Evolutionary conservation across 2,113 vertebrate species (phyloP).

Genomic region (Bubo blakistoni): DNA sequence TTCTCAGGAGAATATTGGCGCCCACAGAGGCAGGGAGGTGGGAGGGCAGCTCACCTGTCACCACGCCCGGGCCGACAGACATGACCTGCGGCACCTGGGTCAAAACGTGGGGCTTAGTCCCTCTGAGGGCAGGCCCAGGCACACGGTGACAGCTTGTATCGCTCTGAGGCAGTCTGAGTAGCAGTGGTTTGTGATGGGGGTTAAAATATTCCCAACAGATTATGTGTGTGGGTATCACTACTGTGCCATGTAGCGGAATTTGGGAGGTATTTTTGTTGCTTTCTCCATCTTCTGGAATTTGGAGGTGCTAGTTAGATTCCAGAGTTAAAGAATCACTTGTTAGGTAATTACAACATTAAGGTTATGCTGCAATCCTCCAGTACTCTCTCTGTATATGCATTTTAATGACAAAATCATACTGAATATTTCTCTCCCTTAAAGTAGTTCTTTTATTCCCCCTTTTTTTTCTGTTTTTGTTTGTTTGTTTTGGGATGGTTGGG

Average conservation of each 20-base stretch:
- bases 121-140: neutral
- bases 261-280: neutral
- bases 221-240: neutral
- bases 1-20: neutral
- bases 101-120: rapidly evolving
- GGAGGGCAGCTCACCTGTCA: neutral
- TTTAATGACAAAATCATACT: neutral
- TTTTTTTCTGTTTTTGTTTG: neutral
- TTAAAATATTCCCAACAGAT: neutral
- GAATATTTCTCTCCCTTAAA: neutral
- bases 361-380: neutral
- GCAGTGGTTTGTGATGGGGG: neutral
- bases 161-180: neutral
- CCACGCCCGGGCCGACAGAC: rapidly evolving
- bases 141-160: rapidly evolving
- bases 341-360: neutral
- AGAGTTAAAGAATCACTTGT: neutral
- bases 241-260: neutral
- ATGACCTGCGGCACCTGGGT: rapidly evolving
- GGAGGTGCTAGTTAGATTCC: neutral
- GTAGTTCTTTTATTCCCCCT: neutral
- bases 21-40: neutral
- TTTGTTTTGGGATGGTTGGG: neutral
- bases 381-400: neutral
- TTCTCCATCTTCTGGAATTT: neutral